phyloP scores from a whole-genome alignment of 1,140 invertebrate genomes.

The Heterodera carotae region DNA sequence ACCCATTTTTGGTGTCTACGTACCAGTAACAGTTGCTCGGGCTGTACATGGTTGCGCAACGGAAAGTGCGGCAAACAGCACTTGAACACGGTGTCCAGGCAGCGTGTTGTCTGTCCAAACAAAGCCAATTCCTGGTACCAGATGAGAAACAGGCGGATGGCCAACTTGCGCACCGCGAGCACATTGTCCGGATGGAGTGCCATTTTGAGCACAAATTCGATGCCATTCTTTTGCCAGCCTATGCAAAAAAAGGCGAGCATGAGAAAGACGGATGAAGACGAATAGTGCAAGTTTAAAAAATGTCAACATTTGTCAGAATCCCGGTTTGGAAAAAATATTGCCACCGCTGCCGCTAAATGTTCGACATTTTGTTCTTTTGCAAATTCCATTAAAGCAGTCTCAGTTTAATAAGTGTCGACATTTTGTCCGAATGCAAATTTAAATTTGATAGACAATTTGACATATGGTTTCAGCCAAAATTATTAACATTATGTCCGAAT shows the following conservation, averaged over 20 bases:
- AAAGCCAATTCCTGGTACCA: conserved; percentile 61
- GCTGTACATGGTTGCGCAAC: conserved; percentile 40
- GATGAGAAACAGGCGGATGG: conserved; percentile 61
- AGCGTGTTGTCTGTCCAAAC: conserved; percentile 40
- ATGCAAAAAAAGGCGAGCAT: neutral
- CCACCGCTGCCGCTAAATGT: too few species aligned
- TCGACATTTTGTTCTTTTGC: too few species aligned
- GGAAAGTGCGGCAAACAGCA: conserved; percentile 61
- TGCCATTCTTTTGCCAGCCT: conserved; percentile 65
- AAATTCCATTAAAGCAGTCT: too few species aligned
- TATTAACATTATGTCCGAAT: too few species aligned
- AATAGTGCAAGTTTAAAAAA: too few species aligned
- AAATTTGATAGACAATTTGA: too few species aligned
- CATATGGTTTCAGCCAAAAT: too few species aligned
- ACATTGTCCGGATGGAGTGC: conserved; percentile 56
- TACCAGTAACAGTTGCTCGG: conserved; percentile 39
- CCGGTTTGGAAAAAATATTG: too few species aligned
- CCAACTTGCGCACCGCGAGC: conserved; percentile 60
- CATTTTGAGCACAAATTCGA: conserved; percentile 60
- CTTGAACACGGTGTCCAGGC: conserved; percentile 61
- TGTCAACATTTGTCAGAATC: too few species aligned
- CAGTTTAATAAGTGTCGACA: too few species aligned
- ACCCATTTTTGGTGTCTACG: conserved; percentile 28
- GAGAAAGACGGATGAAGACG: too few species aligned
- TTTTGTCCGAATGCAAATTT: too few species aligned